Base-by-base conservation (phyloP, 1,140 invertebrate genomes). In the Helicoverpa zea region DNA sequence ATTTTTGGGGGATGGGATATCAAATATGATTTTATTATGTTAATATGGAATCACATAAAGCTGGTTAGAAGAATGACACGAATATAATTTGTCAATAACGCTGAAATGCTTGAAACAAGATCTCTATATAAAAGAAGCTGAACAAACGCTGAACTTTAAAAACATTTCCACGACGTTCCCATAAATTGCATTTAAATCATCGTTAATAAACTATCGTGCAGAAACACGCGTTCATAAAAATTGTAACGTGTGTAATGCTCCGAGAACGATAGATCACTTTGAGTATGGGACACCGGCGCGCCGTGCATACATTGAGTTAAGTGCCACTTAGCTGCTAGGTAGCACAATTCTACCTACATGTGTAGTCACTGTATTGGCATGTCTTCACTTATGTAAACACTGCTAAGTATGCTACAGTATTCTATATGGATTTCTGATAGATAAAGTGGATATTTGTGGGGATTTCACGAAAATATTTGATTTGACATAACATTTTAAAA, bases 301-400 rank as follows among this genome's bases (percentile, higher is more conserved):
- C 47, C 11, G 61, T 70, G 66, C 49, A 70, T 70, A 52, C 23
- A 52, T 70, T 23, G 47, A 54, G 66, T 52, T 70, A 70, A 70
- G 66, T 70, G 66, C 49, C 66, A 70, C 66, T 70, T 70, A 70
- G 66, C 52, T 52, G 29, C 49, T 51, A 52, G 49, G 13, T 66
- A 49, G 43, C n/a, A 70, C 49, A 52, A 52, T 47, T 29, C 47
- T 23, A 29, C 12, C 35, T 49, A 29, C 30, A 70, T 16, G 13
- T 30, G 49, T 49, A 2, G 49, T 18, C 16, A 70, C 14, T 52
- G 49, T 70, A 70, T 70, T 18, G 49, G 49, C 18, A 70, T 52
- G 49, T 70, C 47, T 52, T 52, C 66, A 70, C 66, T 70, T 70
- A 70, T 70, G 66, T 29, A 70, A 43, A 64, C 30, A 63, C 59